These are phyloP conservation scores for Sialis fuliginosa DNA, from an alignment of 2,888 invertebrate species.

Conservation along the genomic window DNA sequence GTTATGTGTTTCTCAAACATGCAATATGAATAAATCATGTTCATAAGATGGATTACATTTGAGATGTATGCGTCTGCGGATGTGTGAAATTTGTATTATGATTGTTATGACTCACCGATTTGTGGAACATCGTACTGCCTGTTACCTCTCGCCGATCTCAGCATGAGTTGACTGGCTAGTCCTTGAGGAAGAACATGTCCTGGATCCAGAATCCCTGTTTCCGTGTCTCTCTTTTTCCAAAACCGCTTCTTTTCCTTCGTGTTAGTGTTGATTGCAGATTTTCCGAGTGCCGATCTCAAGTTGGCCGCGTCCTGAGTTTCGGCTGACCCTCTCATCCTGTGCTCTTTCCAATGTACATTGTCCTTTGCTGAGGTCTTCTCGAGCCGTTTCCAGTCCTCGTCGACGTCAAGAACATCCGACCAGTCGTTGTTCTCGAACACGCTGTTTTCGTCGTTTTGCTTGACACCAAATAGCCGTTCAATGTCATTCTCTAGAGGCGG, in stretches of 20 bases:
- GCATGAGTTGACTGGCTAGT: slow-evolving; percentile 59
- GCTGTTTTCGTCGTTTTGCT: neutral
- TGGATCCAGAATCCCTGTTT: slow-evolving; percentile 4
- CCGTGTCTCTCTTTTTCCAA: slow-evolving; percentile 21
- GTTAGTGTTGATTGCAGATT: slow-evolving; percentile 4
- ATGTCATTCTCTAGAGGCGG: slow-evolving; percentile 9
- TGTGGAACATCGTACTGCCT: slow-evolving; percentile 73
- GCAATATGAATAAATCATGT: neutral
- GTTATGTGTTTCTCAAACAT: neutral
- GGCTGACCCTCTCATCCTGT: neutral
- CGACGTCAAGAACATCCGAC: neutral
- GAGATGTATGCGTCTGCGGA: too few species aligned
- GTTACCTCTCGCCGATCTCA: slow-evolving; percentile 55
- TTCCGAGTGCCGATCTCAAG: slow-evolving; percentile 4
- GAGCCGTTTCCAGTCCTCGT: neutral
- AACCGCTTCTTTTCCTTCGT: slow-evolving; percentile 5
- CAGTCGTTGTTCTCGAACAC: neutral
- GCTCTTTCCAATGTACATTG: neutral
- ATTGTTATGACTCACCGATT: slow-evolving; percentile 40
- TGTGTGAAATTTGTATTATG: too few species aligned
- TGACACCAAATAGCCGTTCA: neutral
- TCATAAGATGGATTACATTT: too few species aligned
- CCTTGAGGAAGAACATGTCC: slow-evolving; percentile 28
- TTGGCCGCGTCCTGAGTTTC: slow-evolving; percentile 7
- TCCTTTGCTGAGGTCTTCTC: neutral